These are phyloP conservation scores for Hylyphantes graminicola DNA, from an alignment of 1,140 invertebrate genomes.

Conservation along the genomic window DNA sequence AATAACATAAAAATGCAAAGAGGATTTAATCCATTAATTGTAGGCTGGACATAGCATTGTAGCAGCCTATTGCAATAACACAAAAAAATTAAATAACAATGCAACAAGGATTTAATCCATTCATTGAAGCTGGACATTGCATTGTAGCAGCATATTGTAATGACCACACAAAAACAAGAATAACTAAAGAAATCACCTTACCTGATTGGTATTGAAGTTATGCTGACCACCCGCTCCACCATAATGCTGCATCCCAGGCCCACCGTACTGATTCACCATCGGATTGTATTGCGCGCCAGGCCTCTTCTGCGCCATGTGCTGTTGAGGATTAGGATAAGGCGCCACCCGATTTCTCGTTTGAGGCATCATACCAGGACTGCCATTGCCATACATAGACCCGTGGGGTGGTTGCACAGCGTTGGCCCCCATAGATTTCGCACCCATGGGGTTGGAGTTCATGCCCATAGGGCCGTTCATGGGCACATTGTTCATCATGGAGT, in stretches of 20 bases:
- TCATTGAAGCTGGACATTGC: too few species aligned
- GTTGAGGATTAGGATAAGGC: conserved; percentile 82
- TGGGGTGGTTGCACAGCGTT: conserved; percentile 67
- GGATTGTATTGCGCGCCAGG: conserved; percentile 51
- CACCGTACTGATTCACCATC: conserved; percentile 50
- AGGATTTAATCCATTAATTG: too few species aligned
- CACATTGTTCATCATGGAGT: conserved; percentile 61
- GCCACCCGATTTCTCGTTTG: conserved; percentile 74
- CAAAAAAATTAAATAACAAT: too few species aligned
- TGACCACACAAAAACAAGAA: background rate
- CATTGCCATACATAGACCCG: conserved; percentile 62
- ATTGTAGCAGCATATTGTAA: too few species aligned
- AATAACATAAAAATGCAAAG: too few species aligned
- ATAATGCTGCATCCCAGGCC: conserved; percentile 66
- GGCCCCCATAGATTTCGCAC: conserved; percentile 64
- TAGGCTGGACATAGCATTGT: too few species aligned
- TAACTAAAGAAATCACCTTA: conserved; percentile 47
- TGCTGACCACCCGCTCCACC: conserved; percentile 61
- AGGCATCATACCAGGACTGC: conserved; percentile 31
- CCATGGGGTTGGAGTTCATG: conserved; percentile 61
- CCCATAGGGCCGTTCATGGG: conserved; percentile 65
- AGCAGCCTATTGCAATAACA: too few species aligned
- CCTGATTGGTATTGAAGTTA: conserved; percentile 69
- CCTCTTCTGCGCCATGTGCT: conserved; percentile 85
- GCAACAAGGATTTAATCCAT: too few species aligned